Evolutionary conservation across 2,797 vertebrate genomes (phyloP), one percentile per base, ranked within the genome.

Genomic region (Centroberyx gerrardi): DNA sequence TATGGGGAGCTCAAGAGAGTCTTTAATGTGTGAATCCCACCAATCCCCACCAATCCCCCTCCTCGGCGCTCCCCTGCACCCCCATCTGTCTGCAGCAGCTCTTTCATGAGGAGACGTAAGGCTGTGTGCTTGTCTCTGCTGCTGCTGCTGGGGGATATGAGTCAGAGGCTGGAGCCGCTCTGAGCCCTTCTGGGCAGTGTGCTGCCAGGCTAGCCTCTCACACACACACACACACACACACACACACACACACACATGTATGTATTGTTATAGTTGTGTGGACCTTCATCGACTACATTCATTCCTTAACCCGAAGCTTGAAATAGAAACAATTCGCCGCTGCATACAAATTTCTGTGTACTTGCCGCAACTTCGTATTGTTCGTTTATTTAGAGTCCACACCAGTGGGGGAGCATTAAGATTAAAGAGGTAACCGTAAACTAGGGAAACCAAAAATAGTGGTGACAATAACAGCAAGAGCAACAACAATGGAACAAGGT

Each of bases 1-100:
- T 71, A 78, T 28, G 3, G 13, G 48, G 27, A 75, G 27, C 77
- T 73, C 29, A 72, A 68, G 68, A 53, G 58, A 31, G 10, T 27
- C 65, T 83, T 74, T 78, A 76, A 80, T 74, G 64, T 78, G 46
- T 74, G 48, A 63, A 72, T 81, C n/a, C n/a, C n/a, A n/a, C n/a
- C n/a, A n/a, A n/a, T n/a, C 22, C 29, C 29, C 54, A 14, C 18
- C 52, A n/a, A 36, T 72, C 29, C 4, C 33, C 6, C 60, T 46
- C 62, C n/a, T 29, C 51, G 31, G 38, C n/a, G 18, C 66, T 67
- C 56, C 38, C 22, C 8, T 33, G 40, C 27, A 65, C 44, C 27
- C 17, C 36, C 33, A 7, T 59, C 33, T 36, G 33, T 36, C 33
- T 36, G 33, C n/a, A 38, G 17, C 17, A n/a, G 33, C 56, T n/a